A percentile compares a stretch with the other conserved stretches of the same genome.
Evolutionary conservation across 2,888 invertebrate species (phyloP).

Genomic region (Drosophila eohydei): DNA sequence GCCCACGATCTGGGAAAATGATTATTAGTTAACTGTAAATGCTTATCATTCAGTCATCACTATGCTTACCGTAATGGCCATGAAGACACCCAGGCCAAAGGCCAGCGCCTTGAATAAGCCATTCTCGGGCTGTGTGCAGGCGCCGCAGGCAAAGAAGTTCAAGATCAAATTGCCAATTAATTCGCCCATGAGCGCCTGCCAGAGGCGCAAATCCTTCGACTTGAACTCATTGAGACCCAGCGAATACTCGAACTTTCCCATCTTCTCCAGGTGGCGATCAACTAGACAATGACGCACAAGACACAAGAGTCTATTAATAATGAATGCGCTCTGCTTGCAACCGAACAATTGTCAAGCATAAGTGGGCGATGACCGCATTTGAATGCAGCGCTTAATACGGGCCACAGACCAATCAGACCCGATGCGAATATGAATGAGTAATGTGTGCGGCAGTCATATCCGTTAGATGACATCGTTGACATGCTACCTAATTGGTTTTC

Average conservation of each 20-base stretch:
- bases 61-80: conserved; percentile 89
- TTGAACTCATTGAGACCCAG: conserved; percentile 90
- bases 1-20: conserved; percentile 89
- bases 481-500: conserved; percentile 44
- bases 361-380: conserved; percentile 59
- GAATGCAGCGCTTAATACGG: conserved; percentile 45
- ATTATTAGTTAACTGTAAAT: background rate
- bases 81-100: conserved; percentile 94
- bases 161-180: conserved; percentile 93
- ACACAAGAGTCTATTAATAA: conserved; percentile 27
- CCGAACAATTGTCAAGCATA: conserved; percentile 60
- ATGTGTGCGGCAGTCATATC: conserved; percentile 36
- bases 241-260: conserved; percentile 87
- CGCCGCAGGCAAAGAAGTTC: conserved; percentile 95
- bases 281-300: conserved; percentile 34
- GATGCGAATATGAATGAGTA: conserved; percentile 10
- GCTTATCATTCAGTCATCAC: background rate
- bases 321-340: conserved; percentile 27
- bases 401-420: conserved; percentile 12
- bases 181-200: conserved; percentile 94
- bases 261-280: conserved; percentile 51
- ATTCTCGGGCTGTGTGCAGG: conserved; percentile 87
- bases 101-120: conserved; percentile 90
- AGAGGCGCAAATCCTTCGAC: conserved; percentile 88
- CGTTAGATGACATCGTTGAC: conserved; percentile 30